Conservation (phyloP, 2,888 invertebrate species). For the Cryptosula pallasiana region DNA sequence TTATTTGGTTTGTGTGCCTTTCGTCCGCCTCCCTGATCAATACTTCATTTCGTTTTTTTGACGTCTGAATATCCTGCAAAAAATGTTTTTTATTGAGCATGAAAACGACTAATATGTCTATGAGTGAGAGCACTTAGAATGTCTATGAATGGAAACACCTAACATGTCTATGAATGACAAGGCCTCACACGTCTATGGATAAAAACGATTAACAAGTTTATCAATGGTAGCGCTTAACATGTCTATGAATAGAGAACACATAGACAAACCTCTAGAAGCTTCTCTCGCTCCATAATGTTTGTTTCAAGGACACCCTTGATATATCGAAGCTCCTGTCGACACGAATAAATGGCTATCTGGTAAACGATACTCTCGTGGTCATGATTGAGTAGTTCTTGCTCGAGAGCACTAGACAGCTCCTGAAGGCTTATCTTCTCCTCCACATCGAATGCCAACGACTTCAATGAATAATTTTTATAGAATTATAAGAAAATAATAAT, state of each 20-base stretch:
- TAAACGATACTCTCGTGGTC: constrained; percentile 39
- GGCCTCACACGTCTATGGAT: too few relatives aligned
- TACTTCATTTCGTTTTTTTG: constrained; percentile 72
- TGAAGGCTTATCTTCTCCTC: constrained; percentile 34
- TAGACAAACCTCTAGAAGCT: constrained; percentile 58
- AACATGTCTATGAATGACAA: too few relatives aligned
- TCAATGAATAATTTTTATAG: background rate
- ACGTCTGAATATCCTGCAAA: constrained; percentile 70
- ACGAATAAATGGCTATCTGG: constrained; percentile 39
- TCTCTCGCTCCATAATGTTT: constrained; percentile 70
- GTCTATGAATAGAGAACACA: too few relatives aligned
- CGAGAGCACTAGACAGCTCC: constrained; percentile 40
- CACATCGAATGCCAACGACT: constrained; percentile 33
- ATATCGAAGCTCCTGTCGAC: constrained; percentile 41
- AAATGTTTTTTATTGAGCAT: too few relatives aligned
- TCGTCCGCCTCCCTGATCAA: constrained; percentile 89
- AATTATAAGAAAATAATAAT: background rate
- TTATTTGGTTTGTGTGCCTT: constrained; percentile 75
- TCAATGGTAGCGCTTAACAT: too few relatives aligned
- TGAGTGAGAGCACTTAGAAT: too few relatives aligned
- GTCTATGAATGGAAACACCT: too few relatives aligned
- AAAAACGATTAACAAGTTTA: too few relatives aligned
- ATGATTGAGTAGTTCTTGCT: constrained; percentile 37
- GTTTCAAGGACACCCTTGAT: constrained; percentile 57
- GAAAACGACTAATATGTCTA: too few relatives aligned